Evolutionary conservation across 2,888 invertebrate genomes (phyloP).

Genomic region (Epistrophe eligans): DNA sequence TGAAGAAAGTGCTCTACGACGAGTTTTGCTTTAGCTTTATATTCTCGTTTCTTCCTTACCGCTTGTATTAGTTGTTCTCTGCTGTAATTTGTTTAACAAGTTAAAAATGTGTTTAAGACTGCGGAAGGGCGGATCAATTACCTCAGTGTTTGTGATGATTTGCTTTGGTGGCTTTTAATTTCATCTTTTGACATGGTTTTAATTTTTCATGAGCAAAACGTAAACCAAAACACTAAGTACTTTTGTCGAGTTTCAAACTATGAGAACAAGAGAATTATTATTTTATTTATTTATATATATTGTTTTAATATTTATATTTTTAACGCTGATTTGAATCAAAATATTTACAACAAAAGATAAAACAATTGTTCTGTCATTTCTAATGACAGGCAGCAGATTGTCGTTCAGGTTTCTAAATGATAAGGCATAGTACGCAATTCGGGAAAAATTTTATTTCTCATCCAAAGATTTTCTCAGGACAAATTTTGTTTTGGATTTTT

Average conservation of each 20-base stretch:
- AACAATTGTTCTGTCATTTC: no score
- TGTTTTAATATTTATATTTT: no score
- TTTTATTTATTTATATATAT: no score
- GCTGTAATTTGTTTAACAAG: slow-evolving; percentile 18
- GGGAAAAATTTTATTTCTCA: no score
- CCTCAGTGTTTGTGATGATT: not conserved
- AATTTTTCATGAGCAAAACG: not conserved
- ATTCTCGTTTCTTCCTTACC: slow-evolving; percentile 88
- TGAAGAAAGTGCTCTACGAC: slow-evolving; percentile 91
- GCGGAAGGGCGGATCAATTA: not conserved
- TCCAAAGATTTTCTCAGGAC: no score
- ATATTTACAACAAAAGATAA: no score
- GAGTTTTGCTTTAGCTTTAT: slow-evolving; percentile 89
- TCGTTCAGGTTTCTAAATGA: no score
- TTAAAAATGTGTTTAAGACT: not conserved
- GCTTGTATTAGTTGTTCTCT: slow-evolving; percentile 87
- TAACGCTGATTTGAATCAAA: no score
- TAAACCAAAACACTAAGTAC: not conserved
- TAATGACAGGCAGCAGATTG: no score
- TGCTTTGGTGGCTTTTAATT: not conserved
- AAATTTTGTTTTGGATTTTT: no score
- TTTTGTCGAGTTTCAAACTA: not conserved
- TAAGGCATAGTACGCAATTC: no score
- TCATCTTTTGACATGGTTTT: not conserved
- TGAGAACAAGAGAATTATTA: no score